Evolutionary conservation across 2,113 vertebrate genomes (phyloP).

Genomic region (Atrichornis clamosus): DNA sequence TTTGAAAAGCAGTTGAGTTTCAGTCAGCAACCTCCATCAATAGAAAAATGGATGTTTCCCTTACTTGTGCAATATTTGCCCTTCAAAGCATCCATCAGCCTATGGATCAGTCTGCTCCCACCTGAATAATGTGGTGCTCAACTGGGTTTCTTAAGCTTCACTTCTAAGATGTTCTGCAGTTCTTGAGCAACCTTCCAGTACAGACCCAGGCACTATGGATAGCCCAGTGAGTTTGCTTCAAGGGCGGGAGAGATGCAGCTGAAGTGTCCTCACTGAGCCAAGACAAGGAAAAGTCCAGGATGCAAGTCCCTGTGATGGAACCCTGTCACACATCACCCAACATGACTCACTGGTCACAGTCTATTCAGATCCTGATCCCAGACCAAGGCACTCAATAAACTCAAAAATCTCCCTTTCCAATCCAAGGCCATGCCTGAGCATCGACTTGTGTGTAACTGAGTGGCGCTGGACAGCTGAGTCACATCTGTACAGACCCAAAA

Average conservation of each 20-base stretch:
- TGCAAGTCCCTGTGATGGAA: not conserved
- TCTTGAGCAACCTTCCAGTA: not conserved
- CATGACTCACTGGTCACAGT: not conserved
- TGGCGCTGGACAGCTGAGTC: not conserved
- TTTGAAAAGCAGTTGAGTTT: not conserved
- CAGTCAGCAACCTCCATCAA: not conserved
- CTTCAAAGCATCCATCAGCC: not conserved
- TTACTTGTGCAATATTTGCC: not conserved
- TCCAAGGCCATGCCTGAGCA: not conserved
- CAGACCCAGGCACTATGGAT: not conserved
- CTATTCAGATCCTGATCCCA: not conserved
- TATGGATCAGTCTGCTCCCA: not conserved
- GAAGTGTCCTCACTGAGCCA: not conserved
- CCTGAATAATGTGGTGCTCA: not conserved
- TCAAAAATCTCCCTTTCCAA: not conserved
- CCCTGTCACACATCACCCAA: not conserved
- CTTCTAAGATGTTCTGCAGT: not conserved
- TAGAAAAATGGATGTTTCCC: not conserved
- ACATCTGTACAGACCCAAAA: not conserved
- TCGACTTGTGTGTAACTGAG: accelerated
- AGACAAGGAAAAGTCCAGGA: not conserved
- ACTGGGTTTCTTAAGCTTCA: not conserved
- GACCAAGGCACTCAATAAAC: not conserved
- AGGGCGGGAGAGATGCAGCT: not conserved
- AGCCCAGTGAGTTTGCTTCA: not conserved